Evolutionary conservation across 2,797 vertebrate genomes (phyloP), one percentile per base, ranked within the genome.

Genomic region (Enteromius radiatus): DNA sequence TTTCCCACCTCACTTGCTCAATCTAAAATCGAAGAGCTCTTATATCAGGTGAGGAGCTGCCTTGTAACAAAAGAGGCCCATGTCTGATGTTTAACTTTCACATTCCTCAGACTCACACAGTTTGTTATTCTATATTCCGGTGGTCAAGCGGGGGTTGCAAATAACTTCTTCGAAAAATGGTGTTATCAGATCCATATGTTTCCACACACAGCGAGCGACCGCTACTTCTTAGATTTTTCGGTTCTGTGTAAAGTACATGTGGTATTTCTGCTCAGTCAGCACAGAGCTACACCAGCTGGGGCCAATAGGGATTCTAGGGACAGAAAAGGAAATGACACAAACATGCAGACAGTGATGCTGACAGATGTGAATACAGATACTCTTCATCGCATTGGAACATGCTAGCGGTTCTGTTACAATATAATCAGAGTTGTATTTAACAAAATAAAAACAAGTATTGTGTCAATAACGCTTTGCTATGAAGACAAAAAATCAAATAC

Each of bases 121-220:
- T 87, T 89, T 86, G 87, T 90, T 88, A 86, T 88, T 88, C 84
- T 81, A 80, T 52, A 88, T 85, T 85, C 67, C 78, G 85, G 73
- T 84, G 83, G 84, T 78, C 82, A 79, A 77, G 63, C 31, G 69
- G 73, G 88, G 86, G 84, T 82, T 85, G 68, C 61, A 76, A 89
- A 82, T 80, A 78, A 31, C 78, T 65, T 61, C 75, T 70, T 80
- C 49, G 23, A 80, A 80, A 78, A 78, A 87, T 79, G 75, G 65
- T 78, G 70, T 88, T 87, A 90, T 89, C 87, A 89, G 90, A 89
- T 78, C 86, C 90, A 91, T 84, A 89, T 91, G 87, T 91, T 84
- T 88, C 82, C 67, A 82, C 85, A 65, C 76, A 61, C 80, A 49
- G 76, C 15, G 75, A 81, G 81, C 56, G 12, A 79, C 76, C 78